Base-by-base conservation (phyloP, 2,888 invertebrate genomes). In the Tachystola acroxantha region DNA sequence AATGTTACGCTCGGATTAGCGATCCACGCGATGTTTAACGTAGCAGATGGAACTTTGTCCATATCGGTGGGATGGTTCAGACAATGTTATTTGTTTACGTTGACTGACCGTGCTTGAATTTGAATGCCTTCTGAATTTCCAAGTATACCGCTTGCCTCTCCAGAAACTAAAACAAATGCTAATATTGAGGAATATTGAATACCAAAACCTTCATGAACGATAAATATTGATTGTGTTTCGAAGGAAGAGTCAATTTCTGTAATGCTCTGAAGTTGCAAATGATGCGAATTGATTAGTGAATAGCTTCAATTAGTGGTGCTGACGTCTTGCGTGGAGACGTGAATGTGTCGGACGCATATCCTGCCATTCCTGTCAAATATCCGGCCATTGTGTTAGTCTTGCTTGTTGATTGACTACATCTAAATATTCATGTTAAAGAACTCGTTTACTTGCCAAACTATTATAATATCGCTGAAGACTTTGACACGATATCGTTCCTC, bases 1-100 rank as follows among this genome's bases (percentile, higher is more conserved):
- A 71, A 76, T 74, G 77, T 67, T 77, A 71, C 71, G 74, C 70
- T 73, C 58, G 78, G 78, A 81, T 79, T 82, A 78, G 71, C 73
- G 70, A 74, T 69, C 70, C 66, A 69, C 56, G 61, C 67, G 63
- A 68, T 70, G 76, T 68, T 79, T 70, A 79, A 78, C 74, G 70
- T 74, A 69, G 67, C 67, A 73, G 59, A 74, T 54, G 56, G 51
- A 75, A 79, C 67, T 79, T 78, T 75, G 66, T 66, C 68, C 57
- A 60, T 50, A 40, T 38, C 36, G 9, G 2, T 6, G 27, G 14
- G 11, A 31, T n/a, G 51, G 54, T 63, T 53, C 45, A 50, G 47
- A 45, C 50, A 46, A 44, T 45, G 42, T 49, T 38, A 30, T 9
- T 14, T 33, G 33, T 33, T 26, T 33, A 26, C 14, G 14, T 25